Evolutionary conservation across 2,888 invertebrate species (phyloP).

Genomic region (Microplitis deprimator): DNA sequence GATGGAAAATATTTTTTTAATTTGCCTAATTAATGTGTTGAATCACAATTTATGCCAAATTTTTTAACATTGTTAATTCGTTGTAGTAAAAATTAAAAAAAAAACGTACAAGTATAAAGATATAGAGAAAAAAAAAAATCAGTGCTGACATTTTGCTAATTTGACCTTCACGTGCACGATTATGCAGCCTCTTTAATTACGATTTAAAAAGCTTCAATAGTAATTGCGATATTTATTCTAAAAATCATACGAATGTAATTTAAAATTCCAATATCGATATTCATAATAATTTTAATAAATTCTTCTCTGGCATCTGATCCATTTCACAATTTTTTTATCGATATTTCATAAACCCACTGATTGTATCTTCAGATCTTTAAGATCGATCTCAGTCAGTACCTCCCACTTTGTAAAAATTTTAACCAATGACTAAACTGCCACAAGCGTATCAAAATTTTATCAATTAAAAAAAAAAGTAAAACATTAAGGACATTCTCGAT

Average conservation of each 20-base stretch:
- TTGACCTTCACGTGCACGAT: not conserved
- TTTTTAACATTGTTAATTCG: conserved; percentile 19
- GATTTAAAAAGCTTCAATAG: conserved; percentile 11
- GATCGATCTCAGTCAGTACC: no score
- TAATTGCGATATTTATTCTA: conserved; percentile 20
- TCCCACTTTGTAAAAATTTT: no score
- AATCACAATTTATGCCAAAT: conserved; percentile 15
- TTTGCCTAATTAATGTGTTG: not conserved
- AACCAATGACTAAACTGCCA: no score
- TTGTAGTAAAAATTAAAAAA: conserved; percentile 1
- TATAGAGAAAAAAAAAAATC: conserved; percentile 8
- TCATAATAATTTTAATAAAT: not conserved
- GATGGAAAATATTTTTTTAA: conserved; percentile 1
- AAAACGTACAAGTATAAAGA: conserved; percentile 4
- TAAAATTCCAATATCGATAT: not conserved
- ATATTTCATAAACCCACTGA: no score
- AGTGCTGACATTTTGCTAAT: conserved; percentile 20
- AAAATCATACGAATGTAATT: not conserved
- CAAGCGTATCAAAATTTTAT: no score
- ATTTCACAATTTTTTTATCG: no score
- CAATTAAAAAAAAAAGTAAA: no score
- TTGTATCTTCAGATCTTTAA: no score
- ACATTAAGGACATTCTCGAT: no score
- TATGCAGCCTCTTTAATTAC: not conserved
- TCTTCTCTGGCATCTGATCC: no score